Evolutionary conservation across 2,888 invertebrate species (phyloP), one percentile per base, ranked within the genome.

Genomic region (Orthosia gothica): DNA sequence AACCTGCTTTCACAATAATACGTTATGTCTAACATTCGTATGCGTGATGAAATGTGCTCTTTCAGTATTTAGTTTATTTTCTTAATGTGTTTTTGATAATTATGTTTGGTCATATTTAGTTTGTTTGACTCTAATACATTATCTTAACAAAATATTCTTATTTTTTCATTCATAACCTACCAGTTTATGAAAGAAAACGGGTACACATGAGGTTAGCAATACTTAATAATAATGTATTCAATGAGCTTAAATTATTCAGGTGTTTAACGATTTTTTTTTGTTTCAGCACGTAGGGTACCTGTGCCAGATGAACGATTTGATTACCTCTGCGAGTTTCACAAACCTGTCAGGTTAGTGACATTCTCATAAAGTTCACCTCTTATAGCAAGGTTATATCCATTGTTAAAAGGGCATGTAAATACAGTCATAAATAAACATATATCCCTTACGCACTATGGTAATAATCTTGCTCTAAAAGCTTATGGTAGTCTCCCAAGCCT

Each of bases 231-330:
- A 52, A 26, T 54, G 52, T 70, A 40, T 57, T 20, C 13, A 40
- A 40, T 72, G 13, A 45, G 50, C 11, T 26, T 40, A 0, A 23
- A 55, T 49, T 11, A 49, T 64, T 40, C 73, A 76, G 71, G 84
- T 74, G 76, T 87, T 81, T 93, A 89, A 92, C 81, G 65, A 57
- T 5, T 62, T 62, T 62, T 62, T 75, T 55, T 87, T 83, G 90
- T 93, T 95, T 89, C 92, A 95, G 95, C 97, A 99, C 98, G 99
- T 98, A 98, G 99, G 92, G 99, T 99, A 90, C 99, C 99, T 47
- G 99, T 99, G 12, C 99, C 99, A 4, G 99, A 99, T 95, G 97
- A 98, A 70, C 97, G 99, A 89, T 99, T 97, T 94, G 99, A 99
- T 91, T 99, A 97, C 94, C 97, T 99, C 57, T 98, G 98, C 94